Base-by-base conservation (phyloP, 2,113 vertebrate genomes). In the Notarius quadriscutis region DNA sequence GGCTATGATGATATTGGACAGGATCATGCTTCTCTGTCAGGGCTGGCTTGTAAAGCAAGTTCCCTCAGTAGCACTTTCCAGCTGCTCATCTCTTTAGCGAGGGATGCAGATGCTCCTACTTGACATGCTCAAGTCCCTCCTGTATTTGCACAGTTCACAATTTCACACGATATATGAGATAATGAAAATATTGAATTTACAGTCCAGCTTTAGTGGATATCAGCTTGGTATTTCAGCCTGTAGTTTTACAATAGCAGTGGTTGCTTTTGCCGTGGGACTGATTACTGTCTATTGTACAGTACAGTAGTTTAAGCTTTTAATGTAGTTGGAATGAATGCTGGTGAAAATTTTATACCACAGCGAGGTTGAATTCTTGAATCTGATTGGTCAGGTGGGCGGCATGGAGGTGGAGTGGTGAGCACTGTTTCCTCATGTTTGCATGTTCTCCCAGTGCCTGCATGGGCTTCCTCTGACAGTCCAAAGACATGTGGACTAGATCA, bases 101-200 rank as follows among this genome's bases (percentile, higher is more conserved):
- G 53, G 25, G 15, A 58, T 58, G 7, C 7, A 0, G 63, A 67
- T 72, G 53, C 79, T 41, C 27, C 57, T 69, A 75, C 51, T 55
- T 80, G 75, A 84, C 67, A 60, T 53, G 14, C 18, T 87, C 72
- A 87, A 84, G 65, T 89, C 83, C 83, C 62, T 71, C 80, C 86
- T 79, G 79, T 41, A 41, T 41, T 41, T 3, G 41, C 41, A 4
- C 41, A 41, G 41, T 41, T 41, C 41, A 41, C 41, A 41, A 20
- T 50, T 58, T 82, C 53, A 77, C 53, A 41, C 62, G 30, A 69
- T 87, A 30, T 80, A 60, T 74, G 34, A 48, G 48, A 74, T 18
- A 80, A 80, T 80, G 27, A 58, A 80, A 80, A 34, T 34, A 80
- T 80, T 34, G 17, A 18, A 80, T 80, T 80, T 80, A 80, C 55